phyloP scores from a whole-genome alignment of 2,888 invertebrate species.

The Drosophila setosimentum region DNA sequence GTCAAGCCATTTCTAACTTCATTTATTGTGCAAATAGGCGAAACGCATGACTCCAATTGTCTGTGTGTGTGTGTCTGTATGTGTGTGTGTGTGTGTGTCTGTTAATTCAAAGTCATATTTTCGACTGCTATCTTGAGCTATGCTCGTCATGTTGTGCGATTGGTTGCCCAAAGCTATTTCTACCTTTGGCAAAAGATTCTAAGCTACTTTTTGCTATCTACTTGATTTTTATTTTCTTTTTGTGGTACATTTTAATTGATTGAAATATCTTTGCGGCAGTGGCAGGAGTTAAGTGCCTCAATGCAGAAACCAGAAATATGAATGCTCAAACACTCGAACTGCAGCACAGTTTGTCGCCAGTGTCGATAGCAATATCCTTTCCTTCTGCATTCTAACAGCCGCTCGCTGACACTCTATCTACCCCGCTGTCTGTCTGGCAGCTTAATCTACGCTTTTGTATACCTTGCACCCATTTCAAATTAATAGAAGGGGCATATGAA shows the following conservation, averaged over 20 bases:
- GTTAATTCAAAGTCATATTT: conserved; percentile 70
- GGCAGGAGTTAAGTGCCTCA: conserved; percentile 9
- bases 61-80: neutral
- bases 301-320: conserved; percentile 12
- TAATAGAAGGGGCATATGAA: neutral
- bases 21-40: conserved; percentile 79
- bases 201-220: conserved; percentile 25
- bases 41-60: conserved; percentile 51
- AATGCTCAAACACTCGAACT: conserved; percentile 11
- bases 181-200: conserved; percentile 28
- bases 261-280: conserved; percentile 63
- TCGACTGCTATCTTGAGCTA: conserved; percentile 49
- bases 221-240: conserved; percentile 1
- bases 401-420: neutral
- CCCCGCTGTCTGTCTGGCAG: conserved; percentile 15
- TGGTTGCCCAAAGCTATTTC: conserved; percentile 35
- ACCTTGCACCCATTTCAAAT: neutral
- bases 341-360: neutral
- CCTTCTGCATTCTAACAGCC: neutral
- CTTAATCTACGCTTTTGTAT: conserved; percentile 41
- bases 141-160: conserved; percentile 31
- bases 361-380: neutral
- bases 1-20: conserved; percentile 73
- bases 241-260: conserved; percentile 67
- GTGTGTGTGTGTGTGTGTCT: conserved; percentile 11